phyloP scores from a whole-genome alignment of 2,113 vertebrate genomes.

The Cinclus cinclus region DNA sequence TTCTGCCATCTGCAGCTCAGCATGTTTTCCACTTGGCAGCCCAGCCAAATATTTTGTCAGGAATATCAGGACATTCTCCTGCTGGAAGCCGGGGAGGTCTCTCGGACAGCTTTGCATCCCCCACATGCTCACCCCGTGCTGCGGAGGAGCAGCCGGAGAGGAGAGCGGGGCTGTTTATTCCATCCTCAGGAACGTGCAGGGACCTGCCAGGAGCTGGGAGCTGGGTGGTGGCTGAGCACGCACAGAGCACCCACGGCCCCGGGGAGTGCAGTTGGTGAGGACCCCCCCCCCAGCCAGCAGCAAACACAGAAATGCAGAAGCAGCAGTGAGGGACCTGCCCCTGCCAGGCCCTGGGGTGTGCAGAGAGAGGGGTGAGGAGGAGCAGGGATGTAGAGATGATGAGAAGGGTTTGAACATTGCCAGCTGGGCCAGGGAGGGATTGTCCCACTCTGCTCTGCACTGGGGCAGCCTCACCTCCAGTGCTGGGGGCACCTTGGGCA shows the following conservation, averaged over 20 bases:
- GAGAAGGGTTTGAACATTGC: neutral
- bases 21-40: neutral
- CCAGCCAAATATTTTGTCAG: neutral
- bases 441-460: neutral
- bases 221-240: neutral
- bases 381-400: neutral
- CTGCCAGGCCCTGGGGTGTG: neutral
- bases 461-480: neutral
- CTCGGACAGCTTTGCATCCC: neutral
- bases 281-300: neutral
- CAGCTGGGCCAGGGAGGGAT: rapidly evolving
- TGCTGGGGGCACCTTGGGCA: neutral
- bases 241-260: rapidly evolving
- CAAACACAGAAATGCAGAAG: neutral
- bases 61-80: neutral
- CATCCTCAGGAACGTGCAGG: neutral
- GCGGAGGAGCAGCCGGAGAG: neutral
- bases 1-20: slow-evolving; percentile 19
- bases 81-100: neutral
- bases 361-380: neutral
- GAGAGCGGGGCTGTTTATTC: neutral
- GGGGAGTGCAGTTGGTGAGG: rapidly evolving
- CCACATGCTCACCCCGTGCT: neutral
- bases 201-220: neutral
- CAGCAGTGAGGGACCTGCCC: neutral